Percentiles rank a stretch among this genome's conserved stretches.
Evolutionary conservation across 1,140 invertebrate species (phyloP).

Genomic region (Cotesia typhae): DNA sequence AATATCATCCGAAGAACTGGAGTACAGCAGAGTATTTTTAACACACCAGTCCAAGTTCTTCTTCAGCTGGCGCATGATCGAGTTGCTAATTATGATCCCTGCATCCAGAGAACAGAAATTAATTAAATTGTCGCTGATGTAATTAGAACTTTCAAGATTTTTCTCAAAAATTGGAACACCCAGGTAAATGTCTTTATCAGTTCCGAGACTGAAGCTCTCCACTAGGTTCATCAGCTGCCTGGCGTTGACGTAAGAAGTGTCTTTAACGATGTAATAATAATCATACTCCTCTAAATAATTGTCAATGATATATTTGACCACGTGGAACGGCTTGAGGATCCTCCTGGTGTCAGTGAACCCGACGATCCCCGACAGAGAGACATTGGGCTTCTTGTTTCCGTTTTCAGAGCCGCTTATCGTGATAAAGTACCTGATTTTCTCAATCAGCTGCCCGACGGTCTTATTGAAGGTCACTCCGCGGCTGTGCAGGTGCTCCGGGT

Average conservation of each 20-base stretch:
- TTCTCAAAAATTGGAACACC: constrained; percentile 66
- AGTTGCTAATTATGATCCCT: constrained; percentile 81
- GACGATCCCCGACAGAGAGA: constrained; percentile 78
- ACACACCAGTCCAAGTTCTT: constrained; percentile 85
- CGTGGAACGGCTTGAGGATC: constrained; percentile 81
- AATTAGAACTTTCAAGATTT: constrained; percentile 48
- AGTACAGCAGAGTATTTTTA: constrained; percentile 74
- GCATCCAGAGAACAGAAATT: constrained; percentile 74
- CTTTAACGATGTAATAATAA: constrained; percentile 87
- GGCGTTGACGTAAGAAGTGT: constrained; percentile 82
- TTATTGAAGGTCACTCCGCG: constrained; percentile 81
- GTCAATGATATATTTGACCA: constrained; percentile 88
- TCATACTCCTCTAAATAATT: constrained; percentile 89
- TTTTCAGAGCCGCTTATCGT: constrained; percentile 70
- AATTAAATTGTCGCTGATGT: no score
- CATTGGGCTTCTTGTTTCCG: constrained; percentile 66
- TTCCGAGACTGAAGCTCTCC: constrained; percentile 78
- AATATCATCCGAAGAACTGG: constrained; percentile 75
- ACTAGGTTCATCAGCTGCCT: constrained; percentile 75
- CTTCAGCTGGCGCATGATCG: constrained; percentile 76
- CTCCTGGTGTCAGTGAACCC: constrained; percentile 81
- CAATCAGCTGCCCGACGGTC: constrained; percentile 80
- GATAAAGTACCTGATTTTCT: constrained; percentile 81
- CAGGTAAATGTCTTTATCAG: constrained; percentile 78
- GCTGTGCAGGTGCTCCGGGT: constrained; percentile 74